These are phyloP conservation scores for Eupithecia centaureata DNA, from an alignment of 2,888 invertebrate species.

Conservation along the genomic window DNA sequence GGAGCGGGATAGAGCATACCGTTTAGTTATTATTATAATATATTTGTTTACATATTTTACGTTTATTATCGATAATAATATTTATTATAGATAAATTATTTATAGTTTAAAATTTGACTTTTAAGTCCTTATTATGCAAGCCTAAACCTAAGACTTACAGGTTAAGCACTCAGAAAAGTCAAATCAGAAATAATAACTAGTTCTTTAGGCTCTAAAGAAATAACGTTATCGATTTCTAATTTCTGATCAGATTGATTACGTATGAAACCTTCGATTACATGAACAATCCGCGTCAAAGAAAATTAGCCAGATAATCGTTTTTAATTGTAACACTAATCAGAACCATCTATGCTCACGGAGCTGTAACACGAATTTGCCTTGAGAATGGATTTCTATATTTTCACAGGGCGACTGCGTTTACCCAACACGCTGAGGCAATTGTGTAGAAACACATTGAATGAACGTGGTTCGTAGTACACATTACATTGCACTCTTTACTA, in stretches of 20 bases:
- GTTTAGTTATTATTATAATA: too few relatives aligned
- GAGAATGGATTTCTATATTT: constrained; percentile 73
- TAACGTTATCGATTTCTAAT: too few relatives aligned
- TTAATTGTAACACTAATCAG: constrained; percentile 68
- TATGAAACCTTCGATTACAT: not conserved
- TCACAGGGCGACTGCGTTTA: constrained; percentile 65
- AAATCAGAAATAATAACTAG: too few relatives aligned
- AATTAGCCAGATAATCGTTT: constrained; percentile 66
- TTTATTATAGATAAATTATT: too few relatives aligned
- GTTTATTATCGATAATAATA: too few relatives aligned
- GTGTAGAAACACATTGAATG: constrained; percentile 41
- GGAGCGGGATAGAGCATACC: too few relatives aligned
- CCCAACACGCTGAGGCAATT: constrained; percentile 60
- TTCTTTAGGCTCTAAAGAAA: too few relatives aligned
- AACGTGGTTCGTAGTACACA: constrained; percentile 49
- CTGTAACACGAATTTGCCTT: constrained; percentile 71
- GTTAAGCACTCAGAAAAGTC: too few relatives aligned
- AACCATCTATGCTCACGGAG: constrained; percentile 60
- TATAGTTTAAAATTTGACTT: too few relatives aligned
- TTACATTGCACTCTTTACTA: constrained; percentile 54
- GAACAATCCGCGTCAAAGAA: constrained; percentile 52
- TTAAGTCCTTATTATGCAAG: too few relatives aligned
- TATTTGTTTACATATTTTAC: too few relatives aligned
- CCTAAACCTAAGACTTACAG: too few relatives aligned
- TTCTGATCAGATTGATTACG: not conserved